phyloP scores from a whole-genome alignment of 1,140 invertebrate species.

The Drosophila kanapiae region DNA sequence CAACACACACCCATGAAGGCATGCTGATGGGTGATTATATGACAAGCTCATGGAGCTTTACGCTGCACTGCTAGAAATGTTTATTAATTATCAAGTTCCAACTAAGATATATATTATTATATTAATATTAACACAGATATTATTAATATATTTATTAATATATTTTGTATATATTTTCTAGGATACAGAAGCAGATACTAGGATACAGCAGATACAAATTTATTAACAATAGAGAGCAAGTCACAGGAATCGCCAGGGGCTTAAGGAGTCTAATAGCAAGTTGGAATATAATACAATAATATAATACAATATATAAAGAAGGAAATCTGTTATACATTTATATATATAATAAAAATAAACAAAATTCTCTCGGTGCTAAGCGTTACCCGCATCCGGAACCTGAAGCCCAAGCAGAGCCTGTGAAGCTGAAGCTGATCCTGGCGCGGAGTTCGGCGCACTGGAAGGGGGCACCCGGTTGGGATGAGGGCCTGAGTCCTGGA shows the following conservation, averaged over 20 bases:
- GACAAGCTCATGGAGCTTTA: constrained; percentile 63
- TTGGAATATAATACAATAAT: too few relatives aligned
- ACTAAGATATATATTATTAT: fast-evolving
- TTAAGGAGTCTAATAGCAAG: neutral
- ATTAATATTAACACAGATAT: too few relatives aligned
- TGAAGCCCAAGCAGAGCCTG: constrained; percentile 5
- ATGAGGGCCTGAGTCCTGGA: neutral
- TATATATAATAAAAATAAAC: too few relatives aligned
- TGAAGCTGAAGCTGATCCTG: constrained; percentile 24
- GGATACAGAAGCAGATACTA: too few relatives aligned
- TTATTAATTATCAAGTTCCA: neutral
- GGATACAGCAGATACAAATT: neutral
- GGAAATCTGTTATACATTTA: too few relatives aligned
- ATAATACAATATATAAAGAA: too few relatives aligned
- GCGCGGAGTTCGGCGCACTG: constrained; percentile 23
- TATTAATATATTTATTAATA: neutral
- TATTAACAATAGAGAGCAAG: neutral
- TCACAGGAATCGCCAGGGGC: too few relatives aligned
- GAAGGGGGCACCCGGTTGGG: neutral
- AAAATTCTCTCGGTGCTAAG: neutral
- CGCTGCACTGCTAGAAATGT: constrained; percentile 1
- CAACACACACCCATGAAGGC: neutral
- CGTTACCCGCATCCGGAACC: constrained; percentile 11
- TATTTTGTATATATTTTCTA: neutral
- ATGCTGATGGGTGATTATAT: constrained; percentile 57